A percentile compares a stretch with the other conserved stretches of the same genome.
Evolutionary conservation across 2,888 invertebrate genomes (phyloP).

Genomic region (Catonia carolina): DNA sequence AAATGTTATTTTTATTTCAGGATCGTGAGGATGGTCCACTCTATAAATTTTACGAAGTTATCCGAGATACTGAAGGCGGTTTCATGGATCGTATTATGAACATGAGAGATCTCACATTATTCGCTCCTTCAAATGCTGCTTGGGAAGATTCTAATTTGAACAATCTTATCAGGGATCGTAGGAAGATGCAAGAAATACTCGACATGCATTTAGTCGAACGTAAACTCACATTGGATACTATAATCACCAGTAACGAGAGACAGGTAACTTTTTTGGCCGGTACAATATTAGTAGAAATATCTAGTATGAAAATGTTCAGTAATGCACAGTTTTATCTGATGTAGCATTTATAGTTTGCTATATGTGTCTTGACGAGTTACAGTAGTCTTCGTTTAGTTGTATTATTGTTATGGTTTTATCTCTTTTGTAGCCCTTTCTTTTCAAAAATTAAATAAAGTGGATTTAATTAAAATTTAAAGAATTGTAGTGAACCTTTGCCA

Average conservation of each 20-base stretch:
- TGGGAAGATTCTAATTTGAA: conserved; percentile 67
- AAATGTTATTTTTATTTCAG: conserved; percentile 44
- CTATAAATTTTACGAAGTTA: conserved; percentile 74
- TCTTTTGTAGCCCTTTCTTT: too few species aligned
- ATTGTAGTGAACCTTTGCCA: too few species aligned
- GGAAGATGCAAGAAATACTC: conserved; percentile 67
- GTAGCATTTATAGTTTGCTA: too few species aligned
- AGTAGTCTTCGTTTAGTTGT: too few species aligned
- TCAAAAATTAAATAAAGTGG: too few species aligned
- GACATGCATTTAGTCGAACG: conserved; percentile 76
- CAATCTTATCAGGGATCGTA: conserved; percentile 57
- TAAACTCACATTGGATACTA: conserved; percentile 65
- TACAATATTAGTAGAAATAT: too few species aligned
- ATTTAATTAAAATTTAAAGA: too few species aligned
- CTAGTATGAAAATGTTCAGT: too few species aligned
- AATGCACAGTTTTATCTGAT: too few species aligned
- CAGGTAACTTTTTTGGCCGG: too few species aligned
- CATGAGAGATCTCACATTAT: conserved; percentile 70
- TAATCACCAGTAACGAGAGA: conserved; percentile 61
- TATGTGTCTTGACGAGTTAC: too few species aligned
- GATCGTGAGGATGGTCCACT: conserved; percentile 68
- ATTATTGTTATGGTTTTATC: too few species aligned
- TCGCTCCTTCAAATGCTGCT: conserved; percentile 85
- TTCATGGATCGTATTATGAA: conserved; percentile 64
- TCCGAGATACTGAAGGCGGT: conserved; percentile 67